Percentiles rank a stretch among this genome's conserved stretches.
phyloP scores from a whole-genome alignment of 2,888 invertebrate genomes.

The Melanotus villosus region DNA sequence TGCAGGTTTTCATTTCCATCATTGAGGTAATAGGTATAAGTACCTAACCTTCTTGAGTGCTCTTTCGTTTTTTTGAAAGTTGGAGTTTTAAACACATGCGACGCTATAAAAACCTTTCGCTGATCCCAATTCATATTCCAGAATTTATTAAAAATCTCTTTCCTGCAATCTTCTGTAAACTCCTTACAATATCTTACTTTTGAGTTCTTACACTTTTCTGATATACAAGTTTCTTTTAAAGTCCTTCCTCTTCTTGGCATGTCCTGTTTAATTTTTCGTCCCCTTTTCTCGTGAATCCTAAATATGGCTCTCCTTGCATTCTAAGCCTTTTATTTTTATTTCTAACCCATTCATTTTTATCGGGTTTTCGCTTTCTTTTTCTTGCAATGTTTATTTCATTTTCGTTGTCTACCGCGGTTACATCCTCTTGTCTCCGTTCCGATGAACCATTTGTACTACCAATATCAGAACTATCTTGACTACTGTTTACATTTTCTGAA shows the following conservation, averaged over 20 bases:
- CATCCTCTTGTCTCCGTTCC: neutral
- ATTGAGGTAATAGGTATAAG: constrained; percentile 21
- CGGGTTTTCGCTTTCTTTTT: neutral
- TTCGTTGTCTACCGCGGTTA: neutral
- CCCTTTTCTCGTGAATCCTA: neutral
- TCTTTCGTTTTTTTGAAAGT: neutral
- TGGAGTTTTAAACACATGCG: constrained; percentile 2
- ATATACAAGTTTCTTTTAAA: neutral
- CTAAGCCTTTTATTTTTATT: neutral
- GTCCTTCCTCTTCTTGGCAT: no score
- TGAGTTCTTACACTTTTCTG: constrained; percentile 3
- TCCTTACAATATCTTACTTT: constrained; percentile 23
- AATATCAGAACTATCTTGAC: neutral
- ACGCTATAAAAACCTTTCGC: neutral
- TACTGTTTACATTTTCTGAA: constrained; percentile 3
- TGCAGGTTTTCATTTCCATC: constrained; percentile 22
- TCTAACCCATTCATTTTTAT: neutral
- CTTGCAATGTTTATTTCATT: neutral
- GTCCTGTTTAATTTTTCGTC: neutral
- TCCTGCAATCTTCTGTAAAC: constrained; percentile 5
- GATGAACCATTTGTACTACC: neutral
- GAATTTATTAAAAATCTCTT: constrained; percentile 1
- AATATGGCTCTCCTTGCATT: neutral
- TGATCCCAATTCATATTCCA: constrained; percentile 8
- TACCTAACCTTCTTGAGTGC: neutral